Conservation (phyloP, 2,888 invertebrate species). For the Girardia tigrina region DNA sequence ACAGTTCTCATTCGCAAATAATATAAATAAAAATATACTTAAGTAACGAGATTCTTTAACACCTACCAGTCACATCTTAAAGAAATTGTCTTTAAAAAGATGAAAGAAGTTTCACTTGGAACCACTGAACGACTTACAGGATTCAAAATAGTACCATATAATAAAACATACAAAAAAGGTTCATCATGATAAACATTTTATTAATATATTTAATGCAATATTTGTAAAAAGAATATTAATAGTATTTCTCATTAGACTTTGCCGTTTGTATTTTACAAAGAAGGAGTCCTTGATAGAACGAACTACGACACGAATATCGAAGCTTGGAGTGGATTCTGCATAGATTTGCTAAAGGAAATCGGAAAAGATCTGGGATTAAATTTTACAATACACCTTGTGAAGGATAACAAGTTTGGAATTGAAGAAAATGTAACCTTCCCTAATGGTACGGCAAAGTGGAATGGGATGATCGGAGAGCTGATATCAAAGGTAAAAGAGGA, state of each 20-base stretch:
- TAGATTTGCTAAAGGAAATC: slow-evolving; percentile 70
- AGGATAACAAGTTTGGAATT: slow-evolving; percentile 61
- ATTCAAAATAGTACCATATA: no score
- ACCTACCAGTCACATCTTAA: no score
- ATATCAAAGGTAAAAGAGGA: slow-evolving; percentile 45
- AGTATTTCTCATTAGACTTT: not conserved
- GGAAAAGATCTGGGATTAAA: slow-evolving; percentile 66
- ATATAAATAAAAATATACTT: no score
- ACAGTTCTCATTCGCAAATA: no score
- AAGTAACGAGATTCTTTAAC: no score
- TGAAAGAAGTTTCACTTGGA: no score
- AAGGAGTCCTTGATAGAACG: not conserved
- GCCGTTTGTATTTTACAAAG: slow-evolving; percentile 10
- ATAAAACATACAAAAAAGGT: no score
- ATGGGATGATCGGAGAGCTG: slow-evolving; percentile 54
- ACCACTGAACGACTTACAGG: no score
- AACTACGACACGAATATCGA: slow-evolving; percentile 51
- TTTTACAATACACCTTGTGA: slow-evolving; percentile 66
- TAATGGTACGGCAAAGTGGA: slow-evolving; percentile 53
- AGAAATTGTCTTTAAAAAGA: no score
- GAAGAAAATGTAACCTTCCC: slow-evolving; percentile 51
- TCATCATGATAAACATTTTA: no score
- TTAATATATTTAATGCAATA: no score
- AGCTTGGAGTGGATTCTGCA: slow-evolving; percentile 58
- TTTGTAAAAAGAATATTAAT: no score